Base-by-base conservation (phyloP, 2,113 vertebrate species). In the Lipophrys pholis region DNA sequence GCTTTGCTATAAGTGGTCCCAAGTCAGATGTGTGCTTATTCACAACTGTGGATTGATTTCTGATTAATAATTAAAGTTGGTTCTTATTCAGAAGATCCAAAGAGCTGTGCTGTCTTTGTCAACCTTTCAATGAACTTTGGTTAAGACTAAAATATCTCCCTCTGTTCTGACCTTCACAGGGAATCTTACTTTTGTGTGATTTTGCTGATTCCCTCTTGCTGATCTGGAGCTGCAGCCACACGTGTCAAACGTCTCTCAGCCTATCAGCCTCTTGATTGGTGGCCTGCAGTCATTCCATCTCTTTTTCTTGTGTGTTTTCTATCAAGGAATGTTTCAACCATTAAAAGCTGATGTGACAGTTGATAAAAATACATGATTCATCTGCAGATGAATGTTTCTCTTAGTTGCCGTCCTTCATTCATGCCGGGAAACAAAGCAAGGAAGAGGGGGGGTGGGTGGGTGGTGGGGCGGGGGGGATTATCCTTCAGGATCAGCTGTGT, bases 401-500 rank as follows among this genome's bases (percentile, higher is more conserved):
- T 60, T 58, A 41, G 58, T 80, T 59, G 36, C 67, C 52, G 35
- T 77, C 75, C 68, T 63, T 86, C 73, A 87, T 87, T 82, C 57
- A 86, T 81, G 52, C 14, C 3, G 48, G 66, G 49, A 53, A 65
- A 76, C 68, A 81, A 67, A 80, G 63, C 48, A 58, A 54, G 65
- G 7, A 17, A 7, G 69, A 50, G 56, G 48, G 59, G 10, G 51
- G 61, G 70, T 71, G 69, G 65, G 54, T 62, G 6, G 30, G 8
- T 67, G 53, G 56, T 43, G 60, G 10, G 52, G 61, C 68, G 73
- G 69, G 65, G 54, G 73, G 60, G 84, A 72, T 89, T 82, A 91
- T 91, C 91, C 88, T 87, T 90, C 78, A 89, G 84, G 80, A 92
- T 93, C 92, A 93, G 87, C 87, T 92, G 87, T 90, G 89, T 88